Conservation (phyloP, 2,113 vertebrate genomes). For the Megaceryle maxima region DNA sequence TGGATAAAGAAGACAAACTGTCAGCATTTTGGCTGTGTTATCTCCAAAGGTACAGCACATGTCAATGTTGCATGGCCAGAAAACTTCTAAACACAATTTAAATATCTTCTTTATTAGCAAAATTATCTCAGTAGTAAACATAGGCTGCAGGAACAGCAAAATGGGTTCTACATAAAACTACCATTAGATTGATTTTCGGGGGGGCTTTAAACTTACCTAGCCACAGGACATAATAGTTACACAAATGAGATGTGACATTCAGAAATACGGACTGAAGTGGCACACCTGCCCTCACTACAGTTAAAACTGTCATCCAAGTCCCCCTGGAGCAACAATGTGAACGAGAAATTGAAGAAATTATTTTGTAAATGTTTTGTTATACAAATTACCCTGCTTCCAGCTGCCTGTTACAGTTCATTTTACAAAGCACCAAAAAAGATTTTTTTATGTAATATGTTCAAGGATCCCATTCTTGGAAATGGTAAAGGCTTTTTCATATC, state of each 20-base stretch:
- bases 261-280: neutral
- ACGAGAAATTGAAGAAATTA: neutral
- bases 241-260: neutral
- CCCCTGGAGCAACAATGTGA: neutral
- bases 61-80: neutral
- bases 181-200: neutral
- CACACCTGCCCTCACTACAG: neutral
- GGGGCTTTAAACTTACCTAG: neutral
- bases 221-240: neutral
- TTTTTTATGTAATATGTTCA: neutral
- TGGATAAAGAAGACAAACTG: neutral
- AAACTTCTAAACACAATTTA: neutral
- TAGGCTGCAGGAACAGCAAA: neutral
- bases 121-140: neutral
- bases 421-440: neutral
- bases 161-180: neutral
- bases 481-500: neutral
- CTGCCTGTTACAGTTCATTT: neutral
- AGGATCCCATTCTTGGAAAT: neutral
- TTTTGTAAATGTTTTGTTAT: neutral
- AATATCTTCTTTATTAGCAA: neutral
- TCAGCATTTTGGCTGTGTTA: neutral
- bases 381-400: neutral
- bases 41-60: rapidly evolving
- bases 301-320: neutral